Percentiles rank a stretch among this genome's conserved stretches.
These are phyloP conservation scores for Papilio polyxenes DNA, from an alignment of 1,140 invertebrate genomes.

Conservation along the genomic window DNA sequence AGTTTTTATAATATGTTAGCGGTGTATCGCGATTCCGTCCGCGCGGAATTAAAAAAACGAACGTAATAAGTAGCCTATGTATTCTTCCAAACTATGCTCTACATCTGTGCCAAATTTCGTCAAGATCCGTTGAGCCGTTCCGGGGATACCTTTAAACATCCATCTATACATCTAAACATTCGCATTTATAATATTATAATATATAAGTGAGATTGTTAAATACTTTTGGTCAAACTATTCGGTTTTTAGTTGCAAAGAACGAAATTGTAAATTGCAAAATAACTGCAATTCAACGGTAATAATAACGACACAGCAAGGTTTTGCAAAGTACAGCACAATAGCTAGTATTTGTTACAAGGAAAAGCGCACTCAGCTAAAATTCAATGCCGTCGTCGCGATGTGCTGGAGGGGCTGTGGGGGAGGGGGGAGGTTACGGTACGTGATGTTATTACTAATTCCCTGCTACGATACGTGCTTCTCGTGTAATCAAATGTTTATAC, in stretches of 20 bases:
- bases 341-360: conserved; percentile 20
- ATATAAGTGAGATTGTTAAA: too few relatives aligned
- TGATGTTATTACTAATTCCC: conserved; percentile 2
- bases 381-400: conserved; percentile 19
- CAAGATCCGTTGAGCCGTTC: too few relatives aligned
- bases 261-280: background rate
- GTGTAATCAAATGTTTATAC: conserved; percentile 3
- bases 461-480: background rate
- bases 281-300: background rate
- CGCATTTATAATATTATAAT: too few relatives aligned
- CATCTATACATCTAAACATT: too few relatives aligned
- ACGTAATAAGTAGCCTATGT: too few relatives aligned
- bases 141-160: too few relatives aligned
- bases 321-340: conserved; percentile 8
- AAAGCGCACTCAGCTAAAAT: conserved; percentile 28
- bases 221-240: too few relatives aligned
- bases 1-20: too few relatives aligned
- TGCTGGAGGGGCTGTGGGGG: background rate
- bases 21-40: too few relatives aligned
- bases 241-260: background rate
- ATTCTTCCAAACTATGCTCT: too few relatives aligned
- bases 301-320: background rate
- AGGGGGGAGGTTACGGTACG: background rate
- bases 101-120: too few relatives aligned
- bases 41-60: too few relatives aligned